Percentiles rank a stretch among this genome's conserved stretches.
Conservation (phyloP, 2,113 vertebrate species). For the Neolamprologus ventralis region DNA sequence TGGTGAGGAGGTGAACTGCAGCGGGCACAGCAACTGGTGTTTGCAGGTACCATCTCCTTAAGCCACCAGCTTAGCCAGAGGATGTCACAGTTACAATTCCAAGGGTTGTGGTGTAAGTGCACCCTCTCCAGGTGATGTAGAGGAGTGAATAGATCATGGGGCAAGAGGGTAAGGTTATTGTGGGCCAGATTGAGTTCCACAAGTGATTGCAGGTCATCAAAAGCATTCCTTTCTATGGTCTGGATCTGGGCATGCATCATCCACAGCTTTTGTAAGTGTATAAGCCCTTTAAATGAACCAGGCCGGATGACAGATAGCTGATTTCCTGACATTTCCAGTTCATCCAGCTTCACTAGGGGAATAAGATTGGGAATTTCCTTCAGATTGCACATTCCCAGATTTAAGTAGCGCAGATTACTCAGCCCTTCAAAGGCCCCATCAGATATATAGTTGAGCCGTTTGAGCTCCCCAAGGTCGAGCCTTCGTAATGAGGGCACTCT, state of each 20-base stretch:
- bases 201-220: constrained; percentile 96
- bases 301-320: constrained; percentile 89
- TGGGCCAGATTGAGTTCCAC: constrained; percentile 98
- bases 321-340: constrained; percentile 98
- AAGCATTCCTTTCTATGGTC: constrained; percentile 96
- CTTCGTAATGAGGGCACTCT: constrained; percentile 93
- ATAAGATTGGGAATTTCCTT: constrained; percentile 98
- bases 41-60: constrained; percentile 96
- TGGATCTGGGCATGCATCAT: constrained; percentile 99
- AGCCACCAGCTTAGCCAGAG: constrained; percentile 99
- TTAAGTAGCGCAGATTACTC: constrained; percentile 97
- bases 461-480: constrained; percentile 92
- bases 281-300: constrained; percentile 96
- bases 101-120: constrained; percentile 97
- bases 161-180: constrained; percentile 95
- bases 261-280: constrained; percentile 98
- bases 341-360: constrained; percentile 91
- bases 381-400: constrained; percentile 99
- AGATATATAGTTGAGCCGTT: constrained; percentile 96
- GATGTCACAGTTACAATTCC: constrained; percentile 99
- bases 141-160: constrained; percentile 98
- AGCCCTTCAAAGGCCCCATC: constrained; percentile 99
- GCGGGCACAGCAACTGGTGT: constrained; percentile 96
- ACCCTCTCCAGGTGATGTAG: constrained; percentile 92
- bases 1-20: constrained; percentile 87